phyloP scores from a whole-genome alignment of 2,797 vertebrate species.

The Ambastaia sidthimunki region DNA sequence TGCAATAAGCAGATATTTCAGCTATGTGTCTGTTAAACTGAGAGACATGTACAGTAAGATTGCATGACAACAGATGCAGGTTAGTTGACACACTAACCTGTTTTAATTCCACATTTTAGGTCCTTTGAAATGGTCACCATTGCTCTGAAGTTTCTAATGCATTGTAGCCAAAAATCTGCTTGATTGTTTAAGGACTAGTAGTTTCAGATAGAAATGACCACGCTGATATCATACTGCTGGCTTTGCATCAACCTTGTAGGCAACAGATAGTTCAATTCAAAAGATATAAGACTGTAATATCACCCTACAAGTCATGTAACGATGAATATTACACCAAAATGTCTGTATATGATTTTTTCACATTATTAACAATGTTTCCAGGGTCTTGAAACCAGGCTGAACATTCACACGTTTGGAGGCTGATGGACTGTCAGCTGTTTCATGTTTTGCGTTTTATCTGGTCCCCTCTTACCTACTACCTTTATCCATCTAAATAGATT shows the following conservation, averaged over 20 bases:
- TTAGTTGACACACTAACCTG: not conserved
- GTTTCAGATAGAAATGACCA: not conserved
- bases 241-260: not conserved
- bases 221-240: not conserved
- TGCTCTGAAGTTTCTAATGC: not conserved
- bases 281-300: not conserved
- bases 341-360: too few species aligned
- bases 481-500: not conserved
- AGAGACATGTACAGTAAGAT: not conserved
- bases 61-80: not conserved
- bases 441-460: not conserved
- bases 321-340: not conserved
- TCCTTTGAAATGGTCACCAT: not conserved
- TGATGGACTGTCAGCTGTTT: not conserved
- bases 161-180: not conserved
- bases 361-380: too few species aligned
- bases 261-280: not conserved
- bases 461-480: not conserved
- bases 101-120: not conserved
- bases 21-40: not conserved
- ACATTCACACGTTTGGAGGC: too few species aligned
- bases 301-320: not conserved
- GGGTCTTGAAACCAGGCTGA: too few species aligned
- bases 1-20: too few species aligned
- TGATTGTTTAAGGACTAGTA: not conserved